Evolutionary conservation across 2,113 vertebrate genomes (phyloP).

Genomic region (Pseudorectes ferrugineus): DNA sequence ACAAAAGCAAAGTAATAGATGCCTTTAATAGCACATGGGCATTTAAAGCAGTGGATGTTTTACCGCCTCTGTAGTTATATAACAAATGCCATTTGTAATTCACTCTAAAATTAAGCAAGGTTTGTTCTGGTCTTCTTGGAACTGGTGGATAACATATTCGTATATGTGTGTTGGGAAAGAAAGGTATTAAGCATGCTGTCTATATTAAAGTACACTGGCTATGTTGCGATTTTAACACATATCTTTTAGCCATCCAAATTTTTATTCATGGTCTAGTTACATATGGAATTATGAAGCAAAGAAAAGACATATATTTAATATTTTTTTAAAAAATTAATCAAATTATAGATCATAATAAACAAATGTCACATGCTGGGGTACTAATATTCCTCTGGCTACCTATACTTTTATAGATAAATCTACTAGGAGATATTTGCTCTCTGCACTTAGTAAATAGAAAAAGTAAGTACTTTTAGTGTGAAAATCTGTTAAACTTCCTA

Average conservation of each 20-base stretch:
- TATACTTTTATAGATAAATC: background rate
- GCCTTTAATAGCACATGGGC: background rate
- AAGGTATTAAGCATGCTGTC: background rate
- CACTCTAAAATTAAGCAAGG: background rate
- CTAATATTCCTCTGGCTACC: background rate
- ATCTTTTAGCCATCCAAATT: background rate
- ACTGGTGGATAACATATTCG: background rate
- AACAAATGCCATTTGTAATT: background rate
- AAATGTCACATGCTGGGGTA: background rate
- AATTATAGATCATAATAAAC: background rate
- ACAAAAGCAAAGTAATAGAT: background rate
- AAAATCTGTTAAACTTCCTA: background rate
- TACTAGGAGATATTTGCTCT: background rate
- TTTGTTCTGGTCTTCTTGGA: background rate
- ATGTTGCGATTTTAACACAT: background rate
- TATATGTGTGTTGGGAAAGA: background rate
- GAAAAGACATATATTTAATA: background rate
- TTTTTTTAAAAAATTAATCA: background rate
- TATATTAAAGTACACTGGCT: background rate
- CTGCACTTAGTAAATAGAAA: background rate
- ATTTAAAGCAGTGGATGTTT: background rate
- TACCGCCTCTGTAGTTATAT: background rate
- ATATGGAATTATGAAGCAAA: background rate
- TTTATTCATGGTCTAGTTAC: background rate
- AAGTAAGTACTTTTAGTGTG: background rate